phyloP scores from a whole-genome alignment of 2,797 vertebrate genomes.

The Uromys caudimaculatus region DNA sequence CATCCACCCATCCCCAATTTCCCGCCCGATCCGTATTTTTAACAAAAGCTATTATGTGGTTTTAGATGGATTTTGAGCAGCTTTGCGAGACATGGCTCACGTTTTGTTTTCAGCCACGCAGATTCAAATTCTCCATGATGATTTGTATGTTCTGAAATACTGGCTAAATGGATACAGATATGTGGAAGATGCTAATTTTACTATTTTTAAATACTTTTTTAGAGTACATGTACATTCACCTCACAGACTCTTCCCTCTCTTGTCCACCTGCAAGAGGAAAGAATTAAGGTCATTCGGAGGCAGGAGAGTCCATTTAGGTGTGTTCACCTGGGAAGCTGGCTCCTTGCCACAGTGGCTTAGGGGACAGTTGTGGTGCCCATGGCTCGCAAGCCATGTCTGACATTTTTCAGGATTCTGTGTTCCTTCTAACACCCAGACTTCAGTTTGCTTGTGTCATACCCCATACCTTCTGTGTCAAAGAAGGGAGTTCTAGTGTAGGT shows the following conservation, averaged over 20 bases:
- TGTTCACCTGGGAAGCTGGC: neutral
- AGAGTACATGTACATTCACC: neutral
- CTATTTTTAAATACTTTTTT: constrained; percentile 44
- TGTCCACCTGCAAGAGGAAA: neutral
- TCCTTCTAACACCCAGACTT: neutral
- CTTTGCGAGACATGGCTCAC: neutral
- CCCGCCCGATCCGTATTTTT: neutral
- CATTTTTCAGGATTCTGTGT: neutral
- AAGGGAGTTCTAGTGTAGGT: neutral
- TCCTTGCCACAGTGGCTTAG: neutral
- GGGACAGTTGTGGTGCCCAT: neutral
- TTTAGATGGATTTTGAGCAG: constrained; percentile 41
- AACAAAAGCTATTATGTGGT: neutral
- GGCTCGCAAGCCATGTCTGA: neutral
- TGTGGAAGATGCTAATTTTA: constrained; percentile 2
- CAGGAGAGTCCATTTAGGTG: neutral
- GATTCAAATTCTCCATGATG: constrained; percentile 46
- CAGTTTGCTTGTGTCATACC: neutral
- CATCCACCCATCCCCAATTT: no score
- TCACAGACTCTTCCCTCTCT: neutral
- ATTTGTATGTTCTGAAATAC: constrained; percentile 43
- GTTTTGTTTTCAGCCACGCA: constrained; percentile 39
- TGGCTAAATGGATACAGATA: neutral
- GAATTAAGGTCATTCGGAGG: neutral
- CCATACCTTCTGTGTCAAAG: neutral